Evolutionary conservation across 2,888 invertebrate genomes (phyloP), one percentile per base, ranked within the genome.

Genomic region (Tholera decimalis): DNA sequence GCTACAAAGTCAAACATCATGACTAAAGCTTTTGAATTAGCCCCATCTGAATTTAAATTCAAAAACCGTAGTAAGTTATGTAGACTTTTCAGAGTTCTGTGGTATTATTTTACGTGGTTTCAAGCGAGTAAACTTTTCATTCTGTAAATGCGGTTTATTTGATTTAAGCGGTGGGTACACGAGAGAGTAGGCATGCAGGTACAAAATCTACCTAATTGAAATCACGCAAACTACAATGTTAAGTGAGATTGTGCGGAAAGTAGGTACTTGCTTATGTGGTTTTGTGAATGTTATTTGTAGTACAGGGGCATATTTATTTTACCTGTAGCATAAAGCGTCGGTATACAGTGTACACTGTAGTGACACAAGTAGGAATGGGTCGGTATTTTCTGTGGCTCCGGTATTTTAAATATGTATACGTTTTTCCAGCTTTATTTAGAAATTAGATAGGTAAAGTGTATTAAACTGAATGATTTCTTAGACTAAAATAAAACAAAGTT

Each of bases 101-200:
- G 86, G 88, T 87, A 87, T 87, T 87, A 88, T 89, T 88, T 86
- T 84, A 87, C 82, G 86, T 85, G 84, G 89, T 87, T 85, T 79
- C 82, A 82, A 83, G 79, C 77, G 86, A 85, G 83, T 86, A 87
- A 88, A 88, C 83, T 88, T 88, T 87, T 83, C 87, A 86, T 87
- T 80, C 82, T 82, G 83, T 85, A 85, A 88, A 87, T 88, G 88
- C 76, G 88, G 88, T 85, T 87, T 88, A 88, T 89, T 88, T 86
- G 85, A 85, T 88, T 87, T 86, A 86, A 83, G 79, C 83, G 73
- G 74, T 68, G 82, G 82, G 84, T 81, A 80, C 65, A 68, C 55
- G 55, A 61, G 64, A 61, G 53, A 43, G 46, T 56, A 51, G 56
- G 65, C 26, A 58, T 69, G 71, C 49, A 73, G 53, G 78, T 69